Base-by-base conservation (phyloP, 2,113 vertebrate genomes). In the Coregonus clupeaformis region DNA sequence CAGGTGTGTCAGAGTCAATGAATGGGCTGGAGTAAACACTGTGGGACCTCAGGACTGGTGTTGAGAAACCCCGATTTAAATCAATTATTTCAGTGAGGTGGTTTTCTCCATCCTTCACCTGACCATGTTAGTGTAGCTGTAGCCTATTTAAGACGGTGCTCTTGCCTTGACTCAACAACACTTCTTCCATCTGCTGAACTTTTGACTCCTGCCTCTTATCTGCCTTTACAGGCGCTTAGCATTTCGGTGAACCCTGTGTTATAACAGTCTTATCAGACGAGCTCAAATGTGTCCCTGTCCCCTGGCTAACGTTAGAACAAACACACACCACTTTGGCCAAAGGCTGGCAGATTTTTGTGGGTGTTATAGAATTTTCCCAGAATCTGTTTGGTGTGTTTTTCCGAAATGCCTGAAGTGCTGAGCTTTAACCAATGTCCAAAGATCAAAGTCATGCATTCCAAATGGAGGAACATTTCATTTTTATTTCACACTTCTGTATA, bases 201-300 rank as follows among this genome's bases (percentile, higher is more conserved):
- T 73, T 82, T 86, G 75, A 86, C 77, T 79, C 65, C n/a, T 30
- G 42, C 9, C 36, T 67, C 78, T 86, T 60, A 84, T 86, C 82
- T 65, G 6, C 13, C 4, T 86, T 86, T 82, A 82, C 63, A 72
- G 25, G 74, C 59, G 27, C 27, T 73, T 49, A 76, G 68, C 71
- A 71, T 36, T 47, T 16, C 55, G 24, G 13, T 76, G 73, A 77
- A 71, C 62, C 62, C 72, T n/a, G 42, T 24, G 36, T 66, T 32
- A 73, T 66, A 66, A 22, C 2, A 0, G 0, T 11, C 27, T 84
- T 84, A 81, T 81, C 76, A 71, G 42, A 62, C 0, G 20, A 7
- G 9, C 59, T 11, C 6, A 62, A 1, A 25, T 7, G n/a, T 25
- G 16, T n/a, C 59, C n/a, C n/a, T 5, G 1, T 25, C 59, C 59